These are phyloP conservation scores for Agrotis puta DNA, from an alignment of 2,888 invertebrate species.

Conservation along the genomic window DNA sequence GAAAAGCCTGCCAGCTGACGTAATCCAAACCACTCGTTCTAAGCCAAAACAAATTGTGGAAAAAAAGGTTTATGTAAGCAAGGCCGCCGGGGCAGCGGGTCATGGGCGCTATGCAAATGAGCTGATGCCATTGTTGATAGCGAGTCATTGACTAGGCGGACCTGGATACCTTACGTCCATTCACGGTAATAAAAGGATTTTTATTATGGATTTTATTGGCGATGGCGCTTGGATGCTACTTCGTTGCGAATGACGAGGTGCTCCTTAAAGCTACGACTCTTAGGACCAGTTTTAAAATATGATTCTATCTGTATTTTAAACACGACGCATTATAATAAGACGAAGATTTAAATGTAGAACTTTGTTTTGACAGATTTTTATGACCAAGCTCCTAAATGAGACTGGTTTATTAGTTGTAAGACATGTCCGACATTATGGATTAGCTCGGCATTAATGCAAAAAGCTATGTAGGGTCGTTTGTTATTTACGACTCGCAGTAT, in stretches of 20 bases:
- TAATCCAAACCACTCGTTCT: conserved; percentile 53
- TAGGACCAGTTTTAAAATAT: conserved; percentile 15
- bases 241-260: conserved; percentile 5
- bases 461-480: conserved; percentile 36
- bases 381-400: conserved; percentile 9
- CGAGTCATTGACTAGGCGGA: conserved; percentile 68
- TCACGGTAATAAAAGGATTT: conserved; percentile 51
- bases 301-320: conserved; percentile 5
- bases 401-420: conserved; percentile 20
- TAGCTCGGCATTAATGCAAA: conserved; percentile 29
- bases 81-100: conserved; percentile 81
- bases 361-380: conserved; percentile 12
- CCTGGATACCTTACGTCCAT: conserved; percentile 62
- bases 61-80: conserved; percentile 74
- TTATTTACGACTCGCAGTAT: conserved; percentile 47
- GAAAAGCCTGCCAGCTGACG: conserved; percentile 53
- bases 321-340: background rate
- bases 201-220: conserved; percentile 43
- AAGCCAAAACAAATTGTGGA: conserved; percentile 65
- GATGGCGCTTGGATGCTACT: conserved; percentile 22
- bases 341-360: background rate
- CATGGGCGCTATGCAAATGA: conserved; percentile 87
- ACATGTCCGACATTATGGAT: conserved; percentile 27
- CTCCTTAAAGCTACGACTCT: background rate
- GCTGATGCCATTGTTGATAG: conserved; percentile 81